Evolutionary conservation across 2,797 vertebrate species (phyloP).

Genomic region (Numenius phaeopus): DNA sequence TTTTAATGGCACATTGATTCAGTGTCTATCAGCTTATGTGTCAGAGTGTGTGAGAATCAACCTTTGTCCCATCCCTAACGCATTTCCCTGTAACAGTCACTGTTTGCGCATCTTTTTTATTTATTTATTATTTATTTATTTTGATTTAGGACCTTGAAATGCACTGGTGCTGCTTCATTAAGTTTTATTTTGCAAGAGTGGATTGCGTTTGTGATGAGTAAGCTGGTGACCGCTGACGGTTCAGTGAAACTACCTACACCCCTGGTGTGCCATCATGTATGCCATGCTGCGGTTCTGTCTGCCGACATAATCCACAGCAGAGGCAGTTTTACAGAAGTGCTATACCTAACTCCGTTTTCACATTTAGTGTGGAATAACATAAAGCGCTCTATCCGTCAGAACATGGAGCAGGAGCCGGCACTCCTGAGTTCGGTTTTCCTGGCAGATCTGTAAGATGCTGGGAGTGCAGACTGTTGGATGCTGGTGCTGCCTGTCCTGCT

Average conservation of each 20-base stretch:
- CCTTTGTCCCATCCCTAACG: not conserved
- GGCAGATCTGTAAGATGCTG: not conserved
- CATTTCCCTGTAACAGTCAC: not conserved
- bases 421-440: not conserved
- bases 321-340: not conserved
- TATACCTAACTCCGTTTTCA: not conserved
- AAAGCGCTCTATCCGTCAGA: accelerated
- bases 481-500: not conserved
- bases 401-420: not conserved
- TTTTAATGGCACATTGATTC: not conserved
- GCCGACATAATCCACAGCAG: not conserved
- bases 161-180: not conserved
- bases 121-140: not conserved
- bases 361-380: not conserved
- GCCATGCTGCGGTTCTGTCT: not conserved
- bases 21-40: not conserved
- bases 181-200: not conserved
- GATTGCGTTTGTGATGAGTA: not conserved
- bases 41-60: not conserved
- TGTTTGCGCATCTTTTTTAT: not conserved
- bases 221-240: accelerated
- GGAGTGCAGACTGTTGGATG: not conserved
- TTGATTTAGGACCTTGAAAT: not conserved
- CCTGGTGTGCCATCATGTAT: accelerated
- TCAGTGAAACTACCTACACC: not conserved